Evolutionary conservation across 1,140 invertebrate genomes (phyloP), one percentile per base, ranked within the genome.

Genomic region (Leptinotarsa lineolata): DNA sequence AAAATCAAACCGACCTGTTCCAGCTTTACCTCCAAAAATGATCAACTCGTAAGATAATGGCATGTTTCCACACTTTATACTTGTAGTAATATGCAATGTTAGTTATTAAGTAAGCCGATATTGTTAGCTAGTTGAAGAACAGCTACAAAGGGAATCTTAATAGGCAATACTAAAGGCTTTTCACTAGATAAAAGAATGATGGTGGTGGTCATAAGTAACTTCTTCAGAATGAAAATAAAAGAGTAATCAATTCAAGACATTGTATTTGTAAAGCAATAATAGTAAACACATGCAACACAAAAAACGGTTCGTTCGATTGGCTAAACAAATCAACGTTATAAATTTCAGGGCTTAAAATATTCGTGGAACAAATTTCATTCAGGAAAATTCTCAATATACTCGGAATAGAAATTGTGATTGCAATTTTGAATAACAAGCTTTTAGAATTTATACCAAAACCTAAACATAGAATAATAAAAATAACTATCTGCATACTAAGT

Each of bases 381-480:
- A 22, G 24, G 4, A 65, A 24, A 65, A 12, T 12, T 24, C 6
- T 13, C 16, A 16, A 65, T 65, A 65, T 16, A 65, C 15, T 65
- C 11, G 16, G 30, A 61, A 61, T 61, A 61, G n/a, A 61, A 61
- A 21, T 22, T 61, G 60, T 65, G 24, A 30, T 54, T 54, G 48
- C 20, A 65, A 24, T 61, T 71, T 63, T 44, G 11, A 72, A 66
- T 72, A 72, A 72, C 71, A 72, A 72, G 71, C 71, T 58, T 54
- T 59, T 66, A 72, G 54, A 72, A 72, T 72, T 64, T 67, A 66
- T 72, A 72, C 54, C 71, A 72, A 72, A 72, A 71, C 71, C 71
- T 72, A 72, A 72, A 64, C 22, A 71, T 39, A 24, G 11, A 39
- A 72, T 63, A 72, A 66, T 72, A 64, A 72, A 72, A 72, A 72